A percentile compares a stretch with the other conserved stretches of the same genome.
phyloP scores from a whole-genome alignment of 2,113 vertebrate species.

The Aldabrachelys gigantea region DNA sequence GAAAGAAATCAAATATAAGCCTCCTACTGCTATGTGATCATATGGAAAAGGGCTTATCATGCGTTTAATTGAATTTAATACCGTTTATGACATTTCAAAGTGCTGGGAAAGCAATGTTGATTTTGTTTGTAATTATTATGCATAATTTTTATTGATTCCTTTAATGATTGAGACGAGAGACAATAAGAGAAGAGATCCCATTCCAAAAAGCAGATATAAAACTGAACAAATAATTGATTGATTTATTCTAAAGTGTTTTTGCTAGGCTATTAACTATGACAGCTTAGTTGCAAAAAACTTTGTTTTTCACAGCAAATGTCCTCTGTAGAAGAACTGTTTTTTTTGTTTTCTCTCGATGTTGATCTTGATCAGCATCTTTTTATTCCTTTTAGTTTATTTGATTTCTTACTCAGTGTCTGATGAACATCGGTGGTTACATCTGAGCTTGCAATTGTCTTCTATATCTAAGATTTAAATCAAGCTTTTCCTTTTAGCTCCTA shows the following conservation, averaged over 20 bases:
- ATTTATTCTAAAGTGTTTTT: slow-evolving; percentile 31
- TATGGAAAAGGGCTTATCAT: background rate
- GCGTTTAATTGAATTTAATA: slow-evolving; percentile 7
- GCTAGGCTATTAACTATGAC: slow-evolving; percentile 24
- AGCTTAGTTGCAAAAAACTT: slow-evolving; percentile 16
- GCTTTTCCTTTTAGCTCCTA: background rate
- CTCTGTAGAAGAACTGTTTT: background rate
- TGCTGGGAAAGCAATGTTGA: background rate
- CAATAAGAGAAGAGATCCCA: background rate
- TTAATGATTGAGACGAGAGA: slow-evolving; percentile 4
- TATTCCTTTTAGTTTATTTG: slow-evolving; percentile 9
- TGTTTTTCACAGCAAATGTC: slow-evolving; percentile 44
- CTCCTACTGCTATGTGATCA: rapidly evolving
- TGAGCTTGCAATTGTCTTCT: background rate
- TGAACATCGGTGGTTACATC: background rate
- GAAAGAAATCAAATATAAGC: background rate
- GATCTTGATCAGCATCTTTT: slow-evolving; percentile 31
- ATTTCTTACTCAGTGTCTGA: slow-evolving; percentile 5
- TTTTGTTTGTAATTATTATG: slow-evolving; percentile 26
- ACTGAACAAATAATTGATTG: background rate
- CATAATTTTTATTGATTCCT: background rate
- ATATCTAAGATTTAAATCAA: background rate
- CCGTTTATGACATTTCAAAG: background rate
- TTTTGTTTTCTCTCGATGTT: slow-evolving; percentile 28
- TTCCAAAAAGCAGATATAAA: slow-evolving; percentile 22